Evolutionary conservation across 92 coral and sea anemone species (phyloP).

Genomic region (Virgularia gustaviana): DNA sequence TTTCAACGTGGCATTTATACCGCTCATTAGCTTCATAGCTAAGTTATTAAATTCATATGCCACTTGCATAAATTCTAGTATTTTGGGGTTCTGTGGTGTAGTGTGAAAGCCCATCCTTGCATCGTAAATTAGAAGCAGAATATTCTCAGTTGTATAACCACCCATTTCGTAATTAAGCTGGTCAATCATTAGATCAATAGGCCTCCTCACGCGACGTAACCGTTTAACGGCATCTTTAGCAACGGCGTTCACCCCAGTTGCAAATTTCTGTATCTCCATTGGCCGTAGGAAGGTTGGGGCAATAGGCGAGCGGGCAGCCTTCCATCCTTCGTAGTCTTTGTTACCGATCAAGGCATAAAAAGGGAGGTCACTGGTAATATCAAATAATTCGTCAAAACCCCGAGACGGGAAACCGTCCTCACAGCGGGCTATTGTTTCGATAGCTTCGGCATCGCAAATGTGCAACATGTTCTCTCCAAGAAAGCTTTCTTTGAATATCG

Average conservation of each 20-base stretch:
- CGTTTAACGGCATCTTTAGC: conserved; percentile 1
- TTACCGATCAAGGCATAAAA: neutral
- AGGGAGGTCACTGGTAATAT: no score
- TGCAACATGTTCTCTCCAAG: conserved; percentile 11
- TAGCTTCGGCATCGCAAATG: conserved; percentile 43
- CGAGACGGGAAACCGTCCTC: neutral
- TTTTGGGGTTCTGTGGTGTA: neutral
- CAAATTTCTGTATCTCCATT: neutral
- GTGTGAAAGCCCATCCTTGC: neutral
- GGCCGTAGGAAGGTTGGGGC: conserved; percentile 1
- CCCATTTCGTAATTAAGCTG: neutral
- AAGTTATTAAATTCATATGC: neutral
- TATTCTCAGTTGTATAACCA: neutral
- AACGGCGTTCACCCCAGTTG: neutral
- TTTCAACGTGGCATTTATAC: no score
- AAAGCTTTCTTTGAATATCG: conserved; percentile 24
- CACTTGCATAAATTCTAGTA: neutral
- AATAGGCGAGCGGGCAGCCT: neutral
- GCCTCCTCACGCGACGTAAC: neutral
- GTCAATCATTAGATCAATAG: neutral
- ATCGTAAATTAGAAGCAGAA: neutral
- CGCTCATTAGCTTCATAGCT: neutral
- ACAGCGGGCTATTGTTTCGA: neutral
- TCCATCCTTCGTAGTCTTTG: conserved; percentile 5
- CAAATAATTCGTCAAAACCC: neutral